phyloP scores from a whole-genome alignment of 2,888 invertebrate species.

The Drosophila parthenogenetica region DNA sequence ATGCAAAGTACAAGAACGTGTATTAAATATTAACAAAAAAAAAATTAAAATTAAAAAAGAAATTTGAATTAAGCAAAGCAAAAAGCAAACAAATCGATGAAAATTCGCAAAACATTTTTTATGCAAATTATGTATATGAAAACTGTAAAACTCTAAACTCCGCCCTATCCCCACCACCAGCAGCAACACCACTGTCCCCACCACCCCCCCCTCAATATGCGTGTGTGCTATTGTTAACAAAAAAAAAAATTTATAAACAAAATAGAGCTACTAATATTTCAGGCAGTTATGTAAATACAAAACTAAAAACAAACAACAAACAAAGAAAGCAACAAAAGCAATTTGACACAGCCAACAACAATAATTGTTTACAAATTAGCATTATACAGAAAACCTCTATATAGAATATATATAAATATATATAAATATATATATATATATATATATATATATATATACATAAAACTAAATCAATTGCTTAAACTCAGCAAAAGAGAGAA shows the following conservation, averaged over 20 bases:
- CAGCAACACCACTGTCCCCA: constrained; percentile 1
- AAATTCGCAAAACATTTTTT: constrained; percentile 15
- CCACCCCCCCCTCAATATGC: constrained; percentile 14
- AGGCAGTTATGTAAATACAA: constrained; percentile 38
- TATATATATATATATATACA: constrained; percentile 10
- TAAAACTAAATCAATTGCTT: constrained; percentile 28
- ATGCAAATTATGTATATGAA: constrained; percentile 40
- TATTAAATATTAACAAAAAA: constrained; percentile 25
- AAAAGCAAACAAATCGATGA: constrained; percentile 36
- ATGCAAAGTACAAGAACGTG: constrained; percentile 61
- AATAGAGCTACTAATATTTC: constrained; percentile 19
- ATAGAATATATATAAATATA: constrained; percentile 15
- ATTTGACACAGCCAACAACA: constrained; percentile 51
- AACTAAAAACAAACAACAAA: constrained; percentile 4
- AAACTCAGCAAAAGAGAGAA: constrained; percentile 12
- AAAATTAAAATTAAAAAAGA: constrained; percentile 12
- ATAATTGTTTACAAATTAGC: constrained; percentile 51
- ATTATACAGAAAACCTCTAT: constrained; percentile 30
- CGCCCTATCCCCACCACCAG: constrained; percentile 1
- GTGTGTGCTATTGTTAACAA: constrained; percentile 49
- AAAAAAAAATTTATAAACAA: background rate
- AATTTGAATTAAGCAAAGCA: constrained; percentile 12
- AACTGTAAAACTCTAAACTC: background rate
- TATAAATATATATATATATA: constrained; percentile 6
- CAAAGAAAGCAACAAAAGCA: constrained; percentile 46